Percentiles rank a stretch among this genome's conserved stretches.
phyloP scores from a whole-genome alignment of 1,140 invertebrate genomes.

The Maniola jurtina region DNA sequence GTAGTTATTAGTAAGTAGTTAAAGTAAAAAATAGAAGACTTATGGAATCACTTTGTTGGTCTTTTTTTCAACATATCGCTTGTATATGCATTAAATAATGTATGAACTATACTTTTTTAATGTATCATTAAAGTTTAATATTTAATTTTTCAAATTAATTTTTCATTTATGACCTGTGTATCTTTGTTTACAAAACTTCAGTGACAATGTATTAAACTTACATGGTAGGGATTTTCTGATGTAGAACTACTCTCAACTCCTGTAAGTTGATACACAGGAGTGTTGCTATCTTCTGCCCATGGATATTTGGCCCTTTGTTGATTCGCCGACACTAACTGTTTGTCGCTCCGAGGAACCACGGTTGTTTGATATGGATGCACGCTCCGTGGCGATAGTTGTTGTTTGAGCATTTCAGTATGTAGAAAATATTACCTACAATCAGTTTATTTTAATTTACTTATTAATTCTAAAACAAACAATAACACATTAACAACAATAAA shows the following conservation, averaged over 20 bases:
- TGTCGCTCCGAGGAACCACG: constrained; percentile 67
- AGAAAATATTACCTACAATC: constrained; percentile 14
- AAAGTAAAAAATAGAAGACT: no score
- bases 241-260: constrained; percentile 74
- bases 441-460: not conserved
- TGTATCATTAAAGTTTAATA: no score
- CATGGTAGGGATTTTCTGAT: constrained; percentile 71
- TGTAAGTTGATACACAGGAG: constrained; percentile 60
- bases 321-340: constrained; percentile 64
- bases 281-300: constrained; percentile 69
- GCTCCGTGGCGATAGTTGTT: constrained; percentile 69
- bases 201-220: constrained; percentile 29
- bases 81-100: no score
- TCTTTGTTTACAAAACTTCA: no score
- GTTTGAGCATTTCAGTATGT: constrained; percentile 66
- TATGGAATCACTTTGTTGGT: no score
- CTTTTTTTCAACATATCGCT: no score
- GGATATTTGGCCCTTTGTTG: constrained; percentile 74
- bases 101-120: no score
- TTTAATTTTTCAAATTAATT: constrained; percentile 16
- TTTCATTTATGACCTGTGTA: no score
- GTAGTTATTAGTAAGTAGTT: no score
- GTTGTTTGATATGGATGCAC: constrained; percentile 77
- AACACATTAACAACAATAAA: no score
- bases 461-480: not conserved